Conservation (phyloP, 2,888 invertebrate genomes). For the Atethmia centrago region DNA sequence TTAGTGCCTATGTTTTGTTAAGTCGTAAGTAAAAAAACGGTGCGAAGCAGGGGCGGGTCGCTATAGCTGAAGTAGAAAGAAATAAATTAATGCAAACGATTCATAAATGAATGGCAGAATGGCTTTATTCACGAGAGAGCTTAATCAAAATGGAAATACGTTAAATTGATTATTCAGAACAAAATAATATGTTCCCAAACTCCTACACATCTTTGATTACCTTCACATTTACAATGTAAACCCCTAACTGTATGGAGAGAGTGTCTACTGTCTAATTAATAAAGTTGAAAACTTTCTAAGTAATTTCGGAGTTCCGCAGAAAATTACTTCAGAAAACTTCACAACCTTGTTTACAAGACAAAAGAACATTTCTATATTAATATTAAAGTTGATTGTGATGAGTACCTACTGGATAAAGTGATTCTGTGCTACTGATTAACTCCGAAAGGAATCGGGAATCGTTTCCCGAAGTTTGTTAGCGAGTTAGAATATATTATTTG, state of each 20-base stretch:
- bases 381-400: conserved; percentile 60
- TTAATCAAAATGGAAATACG: conserved; percentile 3
- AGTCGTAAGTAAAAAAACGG: background rate
- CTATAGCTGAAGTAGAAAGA: background rate
- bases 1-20: background rate
- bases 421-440: conserved; percentile 41
- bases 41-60: background rate
- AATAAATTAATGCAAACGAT: background rate
- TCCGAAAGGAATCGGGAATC: conserved; percentile 31
- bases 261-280: conserved; percentile 72
- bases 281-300: conserved; percentile 73
- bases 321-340: conserved; percentile 62
- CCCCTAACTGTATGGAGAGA: conserved; percentile 42
- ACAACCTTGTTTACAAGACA: conserved; percentile 55
- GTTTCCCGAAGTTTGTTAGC: conserved; percentile 26
- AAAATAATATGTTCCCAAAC: conserved; percentile 8
- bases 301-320: conserved; percentile 71
- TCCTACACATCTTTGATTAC: conserved; percentile 10
- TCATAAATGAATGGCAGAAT: background rate
- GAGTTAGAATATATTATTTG: conserved; percentile 38
- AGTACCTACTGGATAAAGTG: conserved; percentile 36
- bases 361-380: conserved; percentile 58
- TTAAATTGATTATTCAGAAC: conserved; percentile 9
- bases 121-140: background rate
- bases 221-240: conserved; percentile 16